A percentile compares a stretch with the other conserved stretches of the same genome.
These are phyloP conservation scores for Lycophotia porphyrea DNA, from an alignment of 2,888 invertebrate species.

Conservation along the genomic window DNA sequence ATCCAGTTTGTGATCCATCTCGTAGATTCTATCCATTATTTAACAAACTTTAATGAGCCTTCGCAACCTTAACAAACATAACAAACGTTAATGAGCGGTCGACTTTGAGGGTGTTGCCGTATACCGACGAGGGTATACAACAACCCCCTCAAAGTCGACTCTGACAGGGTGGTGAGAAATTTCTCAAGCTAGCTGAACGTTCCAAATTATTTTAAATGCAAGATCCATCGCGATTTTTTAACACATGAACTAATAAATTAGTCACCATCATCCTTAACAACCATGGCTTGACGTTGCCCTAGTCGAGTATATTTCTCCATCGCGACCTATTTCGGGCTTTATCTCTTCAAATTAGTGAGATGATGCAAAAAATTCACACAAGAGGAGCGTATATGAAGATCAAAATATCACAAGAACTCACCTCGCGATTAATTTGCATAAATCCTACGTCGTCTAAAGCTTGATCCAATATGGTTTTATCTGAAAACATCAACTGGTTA, in stretches of 20 bases:
- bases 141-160: background rate
- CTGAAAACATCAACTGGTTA: conserved; percentile 83
- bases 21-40: background rate
- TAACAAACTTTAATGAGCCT: background rate
- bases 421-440: conserved; percentile 89
- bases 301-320: background rate
- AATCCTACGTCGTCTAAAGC: conserved; percentile 92
- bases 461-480: conserved; percentile 92
- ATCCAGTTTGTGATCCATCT: background rate
- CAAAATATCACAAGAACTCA: conserved; percentile 73
- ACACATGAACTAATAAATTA: background rate
- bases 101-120: too few species aligned
- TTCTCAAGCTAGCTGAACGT: background rate
- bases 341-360: background rate
- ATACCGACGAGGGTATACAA: too few species aligned
- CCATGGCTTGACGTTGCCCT: background rate
- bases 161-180: background rate
- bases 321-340: background rate
- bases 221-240: background rate
- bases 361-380: background rate
- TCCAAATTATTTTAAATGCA: background rate
- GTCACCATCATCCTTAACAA: background rate
- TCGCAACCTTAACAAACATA: too few species aligned
- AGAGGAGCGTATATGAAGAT: background rate
- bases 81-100: too few species aligned